Conservation (phyloP, 2,888 invertebrate genomes). For the Tenodera sinensis region DNA sequence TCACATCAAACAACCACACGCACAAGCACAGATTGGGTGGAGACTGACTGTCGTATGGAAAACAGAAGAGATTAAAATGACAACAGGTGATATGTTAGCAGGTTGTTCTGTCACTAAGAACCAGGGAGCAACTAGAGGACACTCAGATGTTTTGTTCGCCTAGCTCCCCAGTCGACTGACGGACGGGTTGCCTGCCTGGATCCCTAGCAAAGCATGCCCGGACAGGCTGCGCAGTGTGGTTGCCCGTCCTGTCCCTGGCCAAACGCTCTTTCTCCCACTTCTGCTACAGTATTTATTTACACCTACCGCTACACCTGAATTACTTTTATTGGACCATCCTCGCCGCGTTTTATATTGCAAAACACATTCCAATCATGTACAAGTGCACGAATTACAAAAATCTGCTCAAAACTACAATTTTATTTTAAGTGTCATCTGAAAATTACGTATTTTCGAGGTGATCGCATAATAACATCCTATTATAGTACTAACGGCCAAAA, state of each 20-base stretch:
- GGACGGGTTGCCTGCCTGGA: not conserved
- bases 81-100: not conserved
- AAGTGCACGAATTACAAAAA: too few relatives aligned
- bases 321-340: not conserved
- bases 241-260: not conserved
- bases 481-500: too few relatives aligned
- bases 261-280: not conserved
- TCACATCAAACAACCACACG: not conserved
- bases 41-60: not conserved
- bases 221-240: not conserved
- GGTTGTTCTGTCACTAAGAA: not conserved
- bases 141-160: not conserved
- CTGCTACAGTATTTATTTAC: not conserved
- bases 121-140: not conserved
- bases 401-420: too few relatives aligned
- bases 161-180: not conserved
- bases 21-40: not conserved
- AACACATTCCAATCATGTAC: too few relatives aligned
- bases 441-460: too few relatives aligned
- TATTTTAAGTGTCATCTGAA: too few relatives aligned
- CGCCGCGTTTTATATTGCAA: too few relatives aligned
- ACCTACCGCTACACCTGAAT: not conserved
- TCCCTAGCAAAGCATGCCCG: not conserved
- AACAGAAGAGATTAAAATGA: too few relatives aligned
- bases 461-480: too few relatives aligned